Base-by-base conservation (phyloP, 2,113 vertebrate species). In the Lophochroa leadbeateri region DNA sequence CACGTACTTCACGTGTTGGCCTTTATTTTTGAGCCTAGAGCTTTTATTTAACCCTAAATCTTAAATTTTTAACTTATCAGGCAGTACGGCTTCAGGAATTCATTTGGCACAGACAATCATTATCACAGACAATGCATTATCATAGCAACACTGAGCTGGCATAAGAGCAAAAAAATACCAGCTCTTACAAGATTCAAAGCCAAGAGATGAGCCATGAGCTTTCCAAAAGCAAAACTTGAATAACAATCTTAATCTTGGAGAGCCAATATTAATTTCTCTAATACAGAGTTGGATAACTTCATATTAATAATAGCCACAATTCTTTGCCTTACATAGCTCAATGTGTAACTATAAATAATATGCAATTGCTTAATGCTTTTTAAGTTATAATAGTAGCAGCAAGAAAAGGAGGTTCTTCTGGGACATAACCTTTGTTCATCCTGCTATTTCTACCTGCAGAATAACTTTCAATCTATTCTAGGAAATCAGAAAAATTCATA, bases 401-500 rank as follows among this genome's bases (percentile, higher is more conserved):
- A 58, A 63, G 28, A 50, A 86, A 84, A 68, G 17, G 3, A 31
- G 25, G 72, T 89, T 64, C 4, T 87, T 46, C 68, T n/a, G 35
- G 4, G 47, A 31, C 1, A 17, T n/a, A 57, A n/a, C 2, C 7
- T 64, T 77, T 65, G 13, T 28, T 60, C 17, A 41, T 68, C 20
- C 31, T 77, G 9, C 44, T 50, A 3, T 74, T 86, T 89, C 28
- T 19, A 50, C 11, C 25, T 1, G 1, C 3, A 64, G 10, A 33
- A 60, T 93, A 69, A 12, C 2, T 43, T 74, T 90, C 35, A 58
- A 64, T 9, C 9, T 50, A 11, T 46, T 72, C 37, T 19, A 27
- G 7, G 4, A 60, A 86, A 68, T 1, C 1, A 60, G 28, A 4
- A 13, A 86, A 60, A 67, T 1, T 4, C 23, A 0, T 1, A 39